These are phyloP conservation scores for Muntiacus reevesi DNA, from an alignment of 2,113 vertebrate species.

Conservation along the genomic window DNA sequence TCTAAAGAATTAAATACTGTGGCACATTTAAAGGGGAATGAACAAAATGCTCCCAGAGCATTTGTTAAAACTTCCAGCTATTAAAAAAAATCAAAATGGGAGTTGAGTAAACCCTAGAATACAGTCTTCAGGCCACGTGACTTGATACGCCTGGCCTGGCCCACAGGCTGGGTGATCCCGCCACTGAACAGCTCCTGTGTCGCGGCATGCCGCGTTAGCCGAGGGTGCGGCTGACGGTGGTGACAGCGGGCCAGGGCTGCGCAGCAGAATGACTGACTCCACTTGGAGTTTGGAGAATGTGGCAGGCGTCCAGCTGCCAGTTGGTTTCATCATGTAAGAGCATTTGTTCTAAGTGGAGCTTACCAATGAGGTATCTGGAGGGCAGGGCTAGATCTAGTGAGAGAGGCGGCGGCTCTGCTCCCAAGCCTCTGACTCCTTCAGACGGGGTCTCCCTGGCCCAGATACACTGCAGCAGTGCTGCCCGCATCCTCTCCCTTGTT, in stretches of 20 bases:
- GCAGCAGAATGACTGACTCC: not conserved
- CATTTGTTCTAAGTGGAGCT: not conserved
- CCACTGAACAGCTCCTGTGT: not conserved
- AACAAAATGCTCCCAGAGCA: not conserved
- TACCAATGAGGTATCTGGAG: not conserved
- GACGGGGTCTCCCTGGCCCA: not conserved
- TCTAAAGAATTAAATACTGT: not conserved
- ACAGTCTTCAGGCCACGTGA: not conserved
- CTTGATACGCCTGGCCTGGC: not conserved
- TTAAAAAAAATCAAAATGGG: not conserved
- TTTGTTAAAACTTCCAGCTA: not conserved
- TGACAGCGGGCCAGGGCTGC: not conserved
- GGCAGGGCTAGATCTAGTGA: not conserved
- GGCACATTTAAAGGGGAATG: not conserved
- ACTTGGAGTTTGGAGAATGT: not conserved
- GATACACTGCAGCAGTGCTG: not conserved
- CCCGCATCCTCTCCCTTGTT: not conserved
- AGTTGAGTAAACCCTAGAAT: not conserved
- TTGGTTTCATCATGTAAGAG: not conserved
- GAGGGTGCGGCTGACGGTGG: not conserved
- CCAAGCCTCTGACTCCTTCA: not conserved
- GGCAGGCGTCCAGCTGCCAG: not conserved
- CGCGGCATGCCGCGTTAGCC: fast-evolving
- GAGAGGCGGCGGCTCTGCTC: not conserved
- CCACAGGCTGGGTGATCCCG: not conserved